A percentile compares a stretch with the other conserved stretches of the same genome.
Evolutionary conservation across 2,888 invertebrate species (phyloP).

Genomic region (Lithophane semibrunnea): DNA sequence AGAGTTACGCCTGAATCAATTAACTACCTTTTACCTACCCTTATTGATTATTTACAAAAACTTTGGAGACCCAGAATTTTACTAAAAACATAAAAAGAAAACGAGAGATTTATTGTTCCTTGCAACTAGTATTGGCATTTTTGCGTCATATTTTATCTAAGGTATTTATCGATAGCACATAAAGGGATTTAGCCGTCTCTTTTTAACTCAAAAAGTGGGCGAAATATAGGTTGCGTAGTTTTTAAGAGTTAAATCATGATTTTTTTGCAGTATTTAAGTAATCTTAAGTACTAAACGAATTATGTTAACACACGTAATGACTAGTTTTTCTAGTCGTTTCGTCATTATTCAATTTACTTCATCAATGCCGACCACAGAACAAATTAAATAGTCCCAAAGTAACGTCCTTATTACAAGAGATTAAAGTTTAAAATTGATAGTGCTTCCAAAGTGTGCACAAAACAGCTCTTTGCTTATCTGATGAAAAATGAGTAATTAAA

Average conservation of each 20-base stretch:
- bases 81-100: background rate
- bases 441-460: conserved; percentile 7
- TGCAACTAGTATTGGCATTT: background rate
- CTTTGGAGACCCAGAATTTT: background rate
- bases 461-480: conserved; percentile 38
- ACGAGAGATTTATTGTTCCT: no score
- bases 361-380: conserved; percentile 32
- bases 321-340: conserved; percentile 37
- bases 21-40: no score
- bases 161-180: background rate
- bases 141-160: background rate
- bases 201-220: background rate
- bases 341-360: conserved; percentile 49
- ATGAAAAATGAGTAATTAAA: conserved; percentile 56
- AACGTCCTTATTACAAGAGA: background rate
- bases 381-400: conserved; percentile 4
- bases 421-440: conserved; percentile 33
- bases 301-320: conserved; percentile 45
- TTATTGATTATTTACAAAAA: background rate
- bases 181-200: background rate
- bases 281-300: conserved; percentile 27
- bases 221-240: background rate
- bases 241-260: background rate
- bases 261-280: conserved; percentile 1
- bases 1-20: no score